phyloP scores from a whole-genome alignment of 2,888 invertebrate species.

The Phragmatobia fuliginosa region DNA sequence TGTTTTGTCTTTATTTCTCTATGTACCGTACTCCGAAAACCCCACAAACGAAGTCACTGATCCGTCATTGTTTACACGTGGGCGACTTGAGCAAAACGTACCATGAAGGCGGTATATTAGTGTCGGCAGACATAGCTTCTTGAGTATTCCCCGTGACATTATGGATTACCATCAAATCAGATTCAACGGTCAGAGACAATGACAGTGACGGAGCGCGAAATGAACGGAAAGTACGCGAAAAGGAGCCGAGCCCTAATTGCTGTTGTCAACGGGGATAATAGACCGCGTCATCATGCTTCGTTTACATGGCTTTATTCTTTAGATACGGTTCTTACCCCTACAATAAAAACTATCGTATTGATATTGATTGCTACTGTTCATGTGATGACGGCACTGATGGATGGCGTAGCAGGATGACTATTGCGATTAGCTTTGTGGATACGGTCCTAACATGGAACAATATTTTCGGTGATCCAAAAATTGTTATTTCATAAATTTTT shows the following conservation, averaged over 20 bases:
- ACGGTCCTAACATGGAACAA: no score
- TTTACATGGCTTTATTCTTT: background rate
- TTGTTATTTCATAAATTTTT: no score
- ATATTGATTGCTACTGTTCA: no score
- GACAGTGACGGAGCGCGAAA: slow-evolving; percentile 38
- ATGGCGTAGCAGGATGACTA: no score
- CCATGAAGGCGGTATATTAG: slow-evolving; percentile 25
- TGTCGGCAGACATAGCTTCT: slow-evolving; percentile 16
- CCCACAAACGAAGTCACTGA: slow-evolving; percentile 13
- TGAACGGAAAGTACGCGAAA: slow-evolving; percentile 46
- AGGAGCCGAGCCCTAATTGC: background rate
- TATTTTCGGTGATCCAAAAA: no score
- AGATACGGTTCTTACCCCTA: background rate
- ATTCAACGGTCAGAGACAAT: slow-evolving; percentile 35
- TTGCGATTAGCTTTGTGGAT: no score
- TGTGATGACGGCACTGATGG: no score
- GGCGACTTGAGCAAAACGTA: slow-evolving; percentile 9
- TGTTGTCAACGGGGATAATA: background rate
- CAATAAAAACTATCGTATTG: background rate
- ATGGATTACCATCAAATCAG: slow-evolving; percentile 41
- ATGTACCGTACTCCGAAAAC: slow-evolving; percentile 4
- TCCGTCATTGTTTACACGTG: slow-evolving; percentile 15
- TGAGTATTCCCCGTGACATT: slow-evolving; percentile 41
- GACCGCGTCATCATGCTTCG: background rate
- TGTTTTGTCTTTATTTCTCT: background rate